phyloP scores from a whole-genome alignment of 2,797 vertebrate genomes.

The Chelidonichthys spinosus region DNA sequence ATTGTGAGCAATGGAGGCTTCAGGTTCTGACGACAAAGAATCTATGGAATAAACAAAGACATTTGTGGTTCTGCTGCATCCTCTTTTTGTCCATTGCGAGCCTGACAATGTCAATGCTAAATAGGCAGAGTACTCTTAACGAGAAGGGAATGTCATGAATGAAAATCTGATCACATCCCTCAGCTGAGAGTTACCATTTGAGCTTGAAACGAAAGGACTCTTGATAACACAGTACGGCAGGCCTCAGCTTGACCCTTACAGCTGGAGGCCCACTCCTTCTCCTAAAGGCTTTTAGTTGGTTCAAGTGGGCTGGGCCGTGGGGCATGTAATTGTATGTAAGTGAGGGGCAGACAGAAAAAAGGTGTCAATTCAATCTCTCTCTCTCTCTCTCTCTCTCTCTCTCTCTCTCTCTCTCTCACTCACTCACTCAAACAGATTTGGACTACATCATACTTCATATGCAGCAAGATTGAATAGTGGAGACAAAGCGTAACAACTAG shows the following conservation, averaged over 20 bases:
- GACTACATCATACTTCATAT: background rate
- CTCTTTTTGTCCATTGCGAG: background rate
- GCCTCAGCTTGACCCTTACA: slow-evolving; percentile 45
- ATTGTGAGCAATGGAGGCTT: background rate
- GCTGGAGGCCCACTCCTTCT: slow-evolving; percentile 33
- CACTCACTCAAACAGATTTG: background rate
- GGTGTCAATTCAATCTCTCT: slow-evolving; percentile 51
- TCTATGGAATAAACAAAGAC: background rate
- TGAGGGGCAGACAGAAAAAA: slow-evolving; percentile 27
- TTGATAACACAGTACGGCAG: slow-evolving; percentile 35
- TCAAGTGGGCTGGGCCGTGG: slow-evolving; percentile 51
- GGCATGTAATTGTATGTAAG: slow-evolving; percentile 53
- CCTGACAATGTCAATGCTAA: background rate
- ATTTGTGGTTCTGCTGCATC: background rate
- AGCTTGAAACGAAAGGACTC: slow-evolving; percentile 42
- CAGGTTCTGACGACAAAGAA: background rate
- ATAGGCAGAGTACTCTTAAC: background rate
- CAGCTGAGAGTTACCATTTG: slow-evolving; percentile 25
- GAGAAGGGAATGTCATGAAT: slow-evolving; percentile 22
- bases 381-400: slow-evolving; percentile 16
- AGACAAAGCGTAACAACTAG: background rate
- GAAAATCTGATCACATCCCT: slow-evolving; percentile 41
- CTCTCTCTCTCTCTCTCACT: slow-evolving; percentile 23
- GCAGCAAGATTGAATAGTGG: slow-evolving; percentile 1
- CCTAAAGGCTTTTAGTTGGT: slow-evolving; percentile 59